phyloP scores from a whole-genome alignment of 2,797 vertebrate species.

The Tragopan temminckii region DNA sequence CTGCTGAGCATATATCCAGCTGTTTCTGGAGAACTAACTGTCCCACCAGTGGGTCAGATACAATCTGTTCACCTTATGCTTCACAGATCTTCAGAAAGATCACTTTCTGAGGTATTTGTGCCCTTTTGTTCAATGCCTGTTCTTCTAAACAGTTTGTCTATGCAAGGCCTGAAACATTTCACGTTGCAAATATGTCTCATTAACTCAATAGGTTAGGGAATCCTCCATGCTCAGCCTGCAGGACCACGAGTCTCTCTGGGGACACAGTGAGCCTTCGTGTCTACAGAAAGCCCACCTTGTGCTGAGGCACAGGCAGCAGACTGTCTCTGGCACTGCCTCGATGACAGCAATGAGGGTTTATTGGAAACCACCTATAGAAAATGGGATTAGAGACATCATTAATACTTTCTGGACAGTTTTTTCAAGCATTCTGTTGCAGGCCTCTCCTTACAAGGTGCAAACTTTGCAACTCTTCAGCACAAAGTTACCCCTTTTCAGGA shows the following conservation, averaged over 20 bases:
- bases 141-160: not conserved
- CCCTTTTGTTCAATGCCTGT: not conserved
- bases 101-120: accelerated
- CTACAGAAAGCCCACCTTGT: not conserved
- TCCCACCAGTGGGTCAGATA: not conserved
- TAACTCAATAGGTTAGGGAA: not conserved
- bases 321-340: not conserved
- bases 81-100: not conserved
- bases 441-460: not conserved
- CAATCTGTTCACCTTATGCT: not conserved
- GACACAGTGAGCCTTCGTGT: not conserved
- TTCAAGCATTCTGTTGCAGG: not conserved
- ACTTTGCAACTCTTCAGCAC: not conserved
- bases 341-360: not conserved
- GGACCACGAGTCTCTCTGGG: not conserved
- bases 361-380: not conserved
- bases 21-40: not conserved
- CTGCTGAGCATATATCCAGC: accelerated
- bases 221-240: no score
- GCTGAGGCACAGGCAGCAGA: not conserved
- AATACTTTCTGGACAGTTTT: accelerated
- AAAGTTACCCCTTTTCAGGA: not conserved
- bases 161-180: not conserved
- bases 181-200: not conserved
- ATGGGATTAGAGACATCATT: not conserved